Conservation (phyloP, 2,888 invertebrate species). For the Tenthredo notha region DNA sequence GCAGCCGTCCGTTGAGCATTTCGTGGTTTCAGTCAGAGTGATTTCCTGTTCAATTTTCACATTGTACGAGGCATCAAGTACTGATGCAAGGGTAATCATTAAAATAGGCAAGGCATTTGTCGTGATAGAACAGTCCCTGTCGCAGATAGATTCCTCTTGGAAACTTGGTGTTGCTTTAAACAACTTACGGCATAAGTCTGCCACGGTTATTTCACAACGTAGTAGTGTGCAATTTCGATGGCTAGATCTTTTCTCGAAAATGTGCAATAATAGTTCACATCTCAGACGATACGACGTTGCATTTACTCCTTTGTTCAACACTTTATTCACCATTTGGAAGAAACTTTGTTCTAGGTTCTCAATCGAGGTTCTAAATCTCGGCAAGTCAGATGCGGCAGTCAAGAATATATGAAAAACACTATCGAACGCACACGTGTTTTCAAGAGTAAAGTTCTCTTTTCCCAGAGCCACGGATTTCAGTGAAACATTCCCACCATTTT, state of each 20-base stretch:
- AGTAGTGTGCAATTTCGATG: background rate
- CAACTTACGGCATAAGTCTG: background rate
- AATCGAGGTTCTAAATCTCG: background rate
- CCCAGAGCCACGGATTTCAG: background rate
- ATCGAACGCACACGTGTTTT: background rate
- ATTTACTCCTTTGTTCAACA: background rate
- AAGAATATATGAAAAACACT: background rate
- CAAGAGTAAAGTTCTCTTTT: background rate
- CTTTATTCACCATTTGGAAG: background rate
- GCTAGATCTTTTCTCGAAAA: background rate
- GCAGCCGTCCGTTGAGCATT: background rate
- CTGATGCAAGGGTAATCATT: background rate
- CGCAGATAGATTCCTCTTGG: background rate
- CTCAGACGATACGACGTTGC: background rate
- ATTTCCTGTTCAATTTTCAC: background rate
- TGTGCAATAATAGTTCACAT: background rate
- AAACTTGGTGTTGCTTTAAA: background rate
- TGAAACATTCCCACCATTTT: background rate
- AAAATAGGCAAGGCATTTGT: background rate
- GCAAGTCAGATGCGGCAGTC: background rate
- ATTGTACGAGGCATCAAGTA: background rate
- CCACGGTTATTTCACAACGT: background rate
- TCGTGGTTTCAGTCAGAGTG: background rate
- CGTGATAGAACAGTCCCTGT: background rate
- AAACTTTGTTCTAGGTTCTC: background rate